Percentiles rank a stretch among this genome's conserved stretches.
Conservation (phyloP, 2,888 invertebrate species). For the Acleris cristana region DNA sequence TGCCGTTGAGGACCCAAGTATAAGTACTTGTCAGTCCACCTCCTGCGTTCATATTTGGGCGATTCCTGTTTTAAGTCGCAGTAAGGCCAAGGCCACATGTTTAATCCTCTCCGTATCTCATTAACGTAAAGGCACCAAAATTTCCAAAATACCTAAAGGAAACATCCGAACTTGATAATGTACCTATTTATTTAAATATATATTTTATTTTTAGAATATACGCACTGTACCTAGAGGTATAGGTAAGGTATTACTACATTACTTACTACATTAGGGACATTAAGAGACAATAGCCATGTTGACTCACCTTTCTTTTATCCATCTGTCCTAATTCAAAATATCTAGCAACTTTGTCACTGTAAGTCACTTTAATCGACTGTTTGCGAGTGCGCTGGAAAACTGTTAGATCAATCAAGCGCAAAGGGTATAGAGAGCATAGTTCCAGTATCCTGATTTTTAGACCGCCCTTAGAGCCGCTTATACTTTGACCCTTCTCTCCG, state of each 20-base stretch:
- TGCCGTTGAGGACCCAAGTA: conserved; percentile 80
- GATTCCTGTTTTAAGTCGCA: not conserved
- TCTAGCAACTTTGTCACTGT: conserved; percentile 70
- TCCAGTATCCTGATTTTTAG: conserved; percentile 38
- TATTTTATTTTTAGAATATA: too few relatives aligned
- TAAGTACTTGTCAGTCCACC: conserved; percentile 82
- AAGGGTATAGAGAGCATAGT: conserved; percentile 43
- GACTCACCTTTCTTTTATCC: conserved; percentile 79
- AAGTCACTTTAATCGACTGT: conserved; percentile 84
- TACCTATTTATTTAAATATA: too few relatives aligned
- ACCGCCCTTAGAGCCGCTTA: not conserved
- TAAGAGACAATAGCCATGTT: too few relatives aligned
- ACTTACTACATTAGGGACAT: too few relatives aligned
- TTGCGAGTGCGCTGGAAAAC: conserved; percentile 85
- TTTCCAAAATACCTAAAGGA: conserved; percentile 82
- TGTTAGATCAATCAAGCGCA: conserved; percentile 47
- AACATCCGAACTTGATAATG: not conserved
- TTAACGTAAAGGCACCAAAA: conserved; percentile 83
- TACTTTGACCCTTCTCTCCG: conserved; percentile 28
- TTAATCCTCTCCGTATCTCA: conserved; percentile 54
- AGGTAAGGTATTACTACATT: too few relatives aligned
- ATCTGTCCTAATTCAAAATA: conserved; percentile 88
- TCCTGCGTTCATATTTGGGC: not conserved
- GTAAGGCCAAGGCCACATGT: conserved; percentile 42
- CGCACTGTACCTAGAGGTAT: too few relatives aligned